Evolutionary conservation across 1,140 invertebrate genomes (phyloP).

Genomic region (Andrena cerasifolii): DNA sequence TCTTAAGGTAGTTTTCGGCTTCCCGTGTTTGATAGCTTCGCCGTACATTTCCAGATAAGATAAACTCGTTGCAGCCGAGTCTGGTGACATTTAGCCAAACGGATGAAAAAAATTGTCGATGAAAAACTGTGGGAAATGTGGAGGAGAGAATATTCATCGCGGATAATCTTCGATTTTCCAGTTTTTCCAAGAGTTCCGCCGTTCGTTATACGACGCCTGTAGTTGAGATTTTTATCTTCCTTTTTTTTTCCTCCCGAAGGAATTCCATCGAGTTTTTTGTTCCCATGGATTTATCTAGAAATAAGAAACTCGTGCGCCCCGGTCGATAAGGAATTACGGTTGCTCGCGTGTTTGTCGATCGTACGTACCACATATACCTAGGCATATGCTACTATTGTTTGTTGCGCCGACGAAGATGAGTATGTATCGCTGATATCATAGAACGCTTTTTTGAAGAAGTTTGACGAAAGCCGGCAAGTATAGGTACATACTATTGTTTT

Average conservation of each 20-base stretch:
- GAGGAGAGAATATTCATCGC: neutral
- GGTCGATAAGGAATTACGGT: neutral
- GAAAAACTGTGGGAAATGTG: too few relatives aligned
- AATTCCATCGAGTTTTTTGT: neutral
- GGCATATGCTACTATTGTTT: too few relatives aligned
- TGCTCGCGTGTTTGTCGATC: neutral
- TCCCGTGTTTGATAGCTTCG: slow-evolving; percentile 21
- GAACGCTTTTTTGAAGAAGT: too few relatives aligned
- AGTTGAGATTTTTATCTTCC: too few relatives aligned
- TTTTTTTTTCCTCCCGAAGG: too few relatives aligned
- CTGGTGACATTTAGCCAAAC: neutral
- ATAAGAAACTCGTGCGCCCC: neutral
- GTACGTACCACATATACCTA: neutral
- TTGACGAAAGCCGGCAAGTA: too few relatives aligned
- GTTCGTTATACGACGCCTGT: neutral
- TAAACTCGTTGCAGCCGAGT: slow-evolving; percentile 13
- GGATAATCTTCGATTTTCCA: neutral
- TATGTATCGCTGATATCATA: too few relatives aligned
- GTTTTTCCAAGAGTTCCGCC: neutral
- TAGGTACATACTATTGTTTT: too few relatives aligned
- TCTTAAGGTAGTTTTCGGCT: slow-evolving; percentile 23
- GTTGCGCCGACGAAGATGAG: too few relatives aligned
- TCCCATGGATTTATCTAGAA: neutral
- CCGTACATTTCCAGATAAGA: slow-evolving; percentile 53
- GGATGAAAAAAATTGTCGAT: slow-evolving; percentile 16